Evolutionary conservation across 2,113 vertebrate species (phyloP).

Genomic region (Tetrao urogallus): DNA sequence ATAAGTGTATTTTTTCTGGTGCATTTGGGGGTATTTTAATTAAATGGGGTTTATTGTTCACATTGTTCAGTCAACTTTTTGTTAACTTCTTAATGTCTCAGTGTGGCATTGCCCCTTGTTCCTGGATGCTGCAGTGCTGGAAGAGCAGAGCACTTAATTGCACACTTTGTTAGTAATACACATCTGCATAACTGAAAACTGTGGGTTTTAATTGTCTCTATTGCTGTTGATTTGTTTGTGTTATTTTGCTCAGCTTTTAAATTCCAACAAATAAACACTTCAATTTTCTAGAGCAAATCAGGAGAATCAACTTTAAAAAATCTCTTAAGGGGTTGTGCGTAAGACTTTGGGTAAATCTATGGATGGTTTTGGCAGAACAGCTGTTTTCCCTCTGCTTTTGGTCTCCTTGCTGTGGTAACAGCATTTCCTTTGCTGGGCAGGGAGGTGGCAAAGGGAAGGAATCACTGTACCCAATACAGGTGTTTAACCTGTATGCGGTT

Average conservation of each 20-base stretch:
- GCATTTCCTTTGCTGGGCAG: neutral
- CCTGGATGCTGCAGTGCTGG: neutral
- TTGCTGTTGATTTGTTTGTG: too few relatives aligned
- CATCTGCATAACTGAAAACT: neutral
- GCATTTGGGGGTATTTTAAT: neutral
- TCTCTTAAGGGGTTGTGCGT: rapidly evolving
- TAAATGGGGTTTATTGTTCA: neutral
- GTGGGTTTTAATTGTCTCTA: neutral
- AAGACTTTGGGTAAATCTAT: neutral
- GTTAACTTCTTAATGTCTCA: neutral
- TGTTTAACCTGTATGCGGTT: neutral
- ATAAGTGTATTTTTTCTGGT: neutral
- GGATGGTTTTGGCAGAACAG: neutral
- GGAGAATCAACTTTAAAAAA: neutral
- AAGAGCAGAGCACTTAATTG: neutral
- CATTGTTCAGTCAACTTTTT: neutral
- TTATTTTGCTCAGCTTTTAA: too few relatives aligned
- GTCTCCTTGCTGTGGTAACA: neutral
- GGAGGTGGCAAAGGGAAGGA: neutral
- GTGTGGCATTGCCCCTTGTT: neutral
- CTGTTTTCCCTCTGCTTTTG: neutral
- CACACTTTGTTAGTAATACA: neutral
- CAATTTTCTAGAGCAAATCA: neutral
- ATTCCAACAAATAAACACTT: too few relatives aligned
- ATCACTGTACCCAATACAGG: neutral